Conservation (phyloP, 2,888 invertebrate genomes). For the Megamerina dolium region DNA sequence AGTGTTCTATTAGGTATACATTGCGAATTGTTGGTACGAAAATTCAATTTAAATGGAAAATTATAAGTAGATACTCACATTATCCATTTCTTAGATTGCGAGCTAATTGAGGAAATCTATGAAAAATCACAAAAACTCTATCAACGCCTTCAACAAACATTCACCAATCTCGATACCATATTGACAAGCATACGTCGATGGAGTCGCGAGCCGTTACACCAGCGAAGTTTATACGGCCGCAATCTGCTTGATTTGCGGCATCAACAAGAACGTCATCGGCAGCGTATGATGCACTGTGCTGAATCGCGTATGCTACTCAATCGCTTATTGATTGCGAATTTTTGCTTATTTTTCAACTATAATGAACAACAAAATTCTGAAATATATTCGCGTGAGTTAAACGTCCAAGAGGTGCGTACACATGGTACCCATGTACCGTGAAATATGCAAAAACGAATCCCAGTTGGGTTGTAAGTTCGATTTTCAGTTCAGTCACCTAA, state of each 20-base stretch:
- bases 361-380: slow-evolving; percentile 30
- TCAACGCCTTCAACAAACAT: slow-evolving; percentile 42
- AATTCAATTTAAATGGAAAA: no score
- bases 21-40: no score
- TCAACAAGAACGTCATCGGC: slow-evolving; percentile 36
- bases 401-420: slow-evolving; percentile 33
- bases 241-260: slow-evolving; percentile 39
- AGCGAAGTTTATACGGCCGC: slow-evolving; percentile 55
- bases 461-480: background rate
- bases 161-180: slow-evolving; percentile 60
- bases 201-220: slow-evolving; percentile 69
- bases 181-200: slow-evolving; percentile 59
- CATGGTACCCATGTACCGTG: no score
- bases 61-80: no score
- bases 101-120: slow-evolving; percentile 32
- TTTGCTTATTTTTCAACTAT: slow-evolving; percentile 38
- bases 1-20: no score
- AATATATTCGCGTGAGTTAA: slow-evolving; percentile 28
- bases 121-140: slow-evolving; percentile 31
- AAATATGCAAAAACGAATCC: background rate
- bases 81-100: no score
- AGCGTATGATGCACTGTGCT: slow-evolving; percentile 35
- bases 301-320: slow-evolving; percentile 38
- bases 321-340: slow-evolving; percentile 39
- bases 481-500: no score